Evolutionary conservation across 2,113 vertebrate species (phyloP).

Genomic region (Cromileptes altivelis): DNA sequence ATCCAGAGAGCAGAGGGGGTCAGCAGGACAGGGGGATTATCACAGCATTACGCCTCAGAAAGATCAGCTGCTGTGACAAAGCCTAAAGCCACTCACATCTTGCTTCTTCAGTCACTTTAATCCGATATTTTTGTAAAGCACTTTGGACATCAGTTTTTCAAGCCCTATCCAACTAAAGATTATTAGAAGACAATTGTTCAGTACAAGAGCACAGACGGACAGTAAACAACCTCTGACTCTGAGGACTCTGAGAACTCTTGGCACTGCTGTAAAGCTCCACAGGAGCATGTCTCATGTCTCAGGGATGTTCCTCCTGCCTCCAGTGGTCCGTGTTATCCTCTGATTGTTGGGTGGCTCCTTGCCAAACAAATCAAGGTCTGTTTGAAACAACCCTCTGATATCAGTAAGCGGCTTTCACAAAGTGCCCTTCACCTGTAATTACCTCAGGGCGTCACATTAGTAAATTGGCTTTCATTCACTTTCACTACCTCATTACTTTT

Average conservation of each 20-base stretch:
- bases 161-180: background rate
- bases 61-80: slow-evolving; percentile 27
- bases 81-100: slow-evolving; percentile 32
- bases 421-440: slow-evolving; percentile 15
- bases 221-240: background rate
- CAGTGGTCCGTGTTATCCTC: too few relatives aligned
- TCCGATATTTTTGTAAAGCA: slow-evolving; percentile 16
- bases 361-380: background rate
- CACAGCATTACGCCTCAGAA: slow-evolving; percentile 33
- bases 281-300: background rate
- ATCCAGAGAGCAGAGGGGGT: slow-evolving; percentile 29
- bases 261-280: background rate
- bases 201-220: background rate
- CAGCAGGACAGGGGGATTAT: slow-evolving; percentile 40
- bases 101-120: slow-evolving; percentile 32
- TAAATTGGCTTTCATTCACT: slow-evolving; percentile 3
- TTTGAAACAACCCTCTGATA: slow-evolving; percentile 1
- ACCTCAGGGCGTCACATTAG: slow-evolving; percentile 6
- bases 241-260: background rate
- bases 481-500: background rate
- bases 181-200: background rate
- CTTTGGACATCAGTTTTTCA: slow-evolving; percentile 12
- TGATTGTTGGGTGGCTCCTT: background rate
- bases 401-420: slow-evolving; percentile 50
- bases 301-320: background rate